Percentiles rank a stretch among this genome's conserved stretches.
These are phyloP conservation scores for Melanotaenia parkinsoni DNA, from an alignment of 2,797 vertebrate species.

Conservation along the genomic window DNA sequence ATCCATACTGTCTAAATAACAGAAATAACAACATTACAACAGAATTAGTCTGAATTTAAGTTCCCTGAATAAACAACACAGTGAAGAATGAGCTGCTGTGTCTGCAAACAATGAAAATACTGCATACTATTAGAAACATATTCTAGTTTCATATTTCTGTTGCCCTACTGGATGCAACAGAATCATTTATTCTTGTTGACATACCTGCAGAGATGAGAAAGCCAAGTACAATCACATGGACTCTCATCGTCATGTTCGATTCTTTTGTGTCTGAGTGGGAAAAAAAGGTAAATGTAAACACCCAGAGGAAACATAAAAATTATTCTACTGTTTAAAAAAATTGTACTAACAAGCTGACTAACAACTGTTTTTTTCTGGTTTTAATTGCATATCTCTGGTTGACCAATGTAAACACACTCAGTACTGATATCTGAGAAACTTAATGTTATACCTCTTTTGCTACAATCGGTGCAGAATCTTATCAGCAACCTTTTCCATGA, in stretches of 20 bases:
- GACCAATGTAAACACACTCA: not conserved
- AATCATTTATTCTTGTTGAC: not conserved
- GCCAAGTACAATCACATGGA: slow-evolving; percentile 59
- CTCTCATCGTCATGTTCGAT: slow-evolving; percentile 66
- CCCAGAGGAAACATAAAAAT: slow-evolving; percentile 1
- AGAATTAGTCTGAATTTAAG: too few relatives aligned
- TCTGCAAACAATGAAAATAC: not conserved
- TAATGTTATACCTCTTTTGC: not conserved
- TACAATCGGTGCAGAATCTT: not conserved
- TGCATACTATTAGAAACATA: not conserved
- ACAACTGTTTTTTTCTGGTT: not conserved
- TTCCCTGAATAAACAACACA: not conserved
- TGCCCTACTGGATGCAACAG: not conserved
- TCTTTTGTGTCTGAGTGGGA: slow-evolving; percentile 58
- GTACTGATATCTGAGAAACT: not conserved
- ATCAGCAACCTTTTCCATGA: not conserved
- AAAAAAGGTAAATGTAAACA: not conserved
- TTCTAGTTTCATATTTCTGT: not conserved
- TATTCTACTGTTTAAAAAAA: not conserved
- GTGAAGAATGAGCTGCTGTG: not conserved
- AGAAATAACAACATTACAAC: not conserved
- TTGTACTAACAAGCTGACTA: not conserved
- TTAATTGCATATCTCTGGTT: not conserved
- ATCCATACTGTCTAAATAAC: not conserved
- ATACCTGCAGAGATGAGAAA: slow-evolving; percentile 79